phyloP scores from a whole-genome alignment of 2,113 vertebrate genomes.

The Pollachius pollachius region DNA sequence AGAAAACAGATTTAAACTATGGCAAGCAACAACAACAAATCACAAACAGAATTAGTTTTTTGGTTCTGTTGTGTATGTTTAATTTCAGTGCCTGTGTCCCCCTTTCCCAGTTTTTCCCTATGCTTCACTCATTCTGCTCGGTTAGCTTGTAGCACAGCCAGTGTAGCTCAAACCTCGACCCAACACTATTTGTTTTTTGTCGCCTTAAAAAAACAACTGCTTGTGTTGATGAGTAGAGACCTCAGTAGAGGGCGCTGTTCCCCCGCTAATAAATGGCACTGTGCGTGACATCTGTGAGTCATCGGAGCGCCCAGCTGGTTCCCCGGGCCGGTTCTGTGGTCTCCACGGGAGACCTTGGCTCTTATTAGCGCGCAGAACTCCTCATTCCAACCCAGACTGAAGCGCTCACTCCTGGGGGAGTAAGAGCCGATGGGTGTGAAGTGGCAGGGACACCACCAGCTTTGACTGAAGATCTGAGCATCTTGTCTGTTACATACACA shows the following conservation, averaged over 20 bases:
- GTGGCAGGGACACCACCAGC: conserved; percentile 31
- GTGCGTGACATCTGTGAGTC: conserved; percentile 17
- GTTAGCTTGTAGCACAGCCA: no score
- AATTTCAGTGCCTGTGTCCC: no score
- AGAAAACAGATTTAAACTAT: no score
- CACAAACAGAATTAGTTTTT: no score
- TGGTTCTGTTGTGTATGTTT: no score
- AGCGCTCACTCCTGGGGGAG: background rate
- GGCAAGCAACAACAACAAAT: no score
- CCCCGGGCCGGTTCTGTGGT: conserved; percentile 6
- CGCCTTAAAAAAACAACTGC: background rate
- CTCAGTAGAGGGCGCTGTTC: conserved; percentile 54
- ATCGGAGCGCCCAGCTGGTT: conserved; percentile 49
- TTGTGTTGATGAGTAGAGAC: background rate
- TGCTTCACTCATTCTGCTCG: no score
- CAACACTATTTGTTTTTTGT: background rate
- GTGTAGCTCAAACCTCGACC: no score
- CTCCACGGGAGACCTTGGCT: conserved; percentile 36
- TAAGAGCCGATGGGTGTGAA: conserved; percentile 16
- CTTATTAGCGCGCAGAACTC: conserved; percentile 21
- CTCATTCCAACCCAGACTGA: conserved; percentile 22
- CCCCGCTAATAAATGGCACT: background rate
- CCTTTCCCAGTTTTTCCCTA: no score
- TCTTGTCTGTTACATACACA: no score
- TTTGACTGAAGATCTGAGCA: conserved; percentile 28